Base-by-base conservation (phyloP, 2,888 invertebrate genomes). In the Callyntrura guangdongensis region DNA sequence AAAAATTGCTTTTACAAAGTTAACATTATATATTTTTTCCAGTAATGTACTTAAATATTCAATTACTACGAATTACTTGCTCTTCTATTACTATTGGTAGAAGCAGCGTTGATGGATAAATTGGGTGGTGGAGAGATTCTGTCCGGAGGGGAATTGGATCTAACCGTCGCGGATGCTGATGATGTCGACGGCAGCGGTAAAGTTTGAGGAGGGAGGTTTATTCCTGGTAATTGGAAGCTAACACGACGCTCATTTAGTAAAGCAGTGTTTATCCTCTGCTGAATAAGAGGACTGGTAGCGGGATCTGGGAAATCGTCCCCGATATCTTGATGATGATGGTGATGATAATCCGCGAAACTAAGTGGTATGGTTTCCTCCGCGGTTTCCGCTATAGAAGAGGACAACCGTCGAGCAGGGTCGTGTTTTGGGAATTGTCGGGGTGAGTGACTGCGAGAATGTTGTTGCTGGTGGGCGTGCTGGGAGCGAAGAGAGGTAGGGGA, bases 141-240 rank as follows among this genome's bases (percentile, higher is more conserved):
- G 20, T 86, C 74, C 22, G 84, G 84, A 20, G 84, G 69, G n/a
- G 53, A 84, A 27, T 84, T 56, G 22, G 61, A 64, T 36, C 72
- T 72, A 20, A 61, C 17, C 17, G 17, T 8, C 6, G 6, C 72
- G 45, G 69, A 8, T 11, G 69, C 12, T 14, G 45, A 36, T 22
- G 84, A 84, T 12, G 84, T 17, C 20, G 84, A 25, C 49, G n/a
- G n/a, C n/a, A n/a, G n/a, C n/a, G n/a, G n/a, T n/a, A n/a, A n/a
- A n/a, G n/a, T n/a, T n/a, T n/a, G n/a, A n/a, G n/a, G n/a, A n/a
- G 67, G 81, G 0, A 69, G 22, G 11, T 82, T 56, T 9, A 82
- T 88, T 27, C 88, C 88, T 3, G 89, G 89, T 3, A 89, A 53
- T 36, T 89, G 89, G 64, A 89, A 89, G 36, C 83, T 83, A 0